Conservation (phyloP, 2,113 vertebrate genomes). For the Sander lucioperca region DNA sequence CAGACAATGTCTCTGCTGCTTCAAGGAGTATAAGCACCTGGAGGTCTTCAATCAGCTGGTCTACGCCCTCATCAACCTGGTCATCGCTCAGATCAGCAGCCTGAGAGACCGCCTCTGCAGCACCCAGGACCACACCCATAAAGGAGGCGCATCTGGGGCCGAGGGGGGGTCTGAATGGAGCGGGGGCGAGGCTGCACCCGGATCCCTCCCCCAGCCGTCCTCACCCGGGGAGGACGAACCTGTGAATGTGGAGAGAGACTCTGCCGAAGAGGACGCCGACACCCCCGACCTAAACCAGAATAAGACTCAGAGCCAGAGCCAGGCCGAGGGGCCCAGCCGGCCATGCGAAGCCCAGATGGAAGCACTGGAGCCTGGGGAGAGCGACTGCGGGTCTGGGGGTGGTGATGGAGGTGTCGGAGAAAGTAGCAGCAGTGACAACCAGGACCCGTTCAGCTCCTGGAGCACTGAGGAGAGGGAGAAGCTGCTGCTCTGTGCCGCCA, state of each 20-base stretch:
- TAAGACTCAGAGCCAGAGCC: constrained; percentile 47
- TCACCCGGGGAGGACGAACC: constrained; percentile 88
- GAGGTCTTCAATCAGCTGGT: constrained; percentile 99
- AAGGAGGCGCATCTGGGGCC: constrained; percentile 79
- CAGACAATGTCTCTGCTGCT: constrained; percentile 99
- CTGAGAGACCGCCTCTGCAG: constrained; percentile 85
- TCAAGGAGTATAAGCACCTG: constrained; percentile 99
- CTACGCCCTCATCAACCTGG: constrained; percentile 98
- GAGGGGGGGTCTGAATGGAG: constrained; percentile 87
- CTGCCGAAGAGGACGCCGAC: constrained; percentile 87
- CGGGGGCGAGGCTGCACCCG: constrained; percentile 61
- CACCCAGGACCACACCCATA: constrained; percentile 83
- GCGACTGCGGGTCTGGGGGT: constrained; percentile 65
- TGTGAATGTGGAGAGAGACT: constrained; percentile 92
- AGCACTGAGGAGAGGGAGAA: constrained; percentile 98
- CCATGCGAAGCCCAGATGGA: constrained; percentile 77
- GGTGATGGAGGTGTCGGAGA: constrained; percentile 71
- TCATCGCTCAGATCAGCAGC: constrained; percentile 92
- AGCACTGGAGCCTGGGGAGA: constrained; percentile 80
- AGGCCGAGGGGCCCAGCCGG: constrained; percentile 72
- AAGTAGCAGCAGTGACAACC: constrained; percentile 77
- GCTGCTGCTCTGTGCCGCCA: constrained; percentile 96
- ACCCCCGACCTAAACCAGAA: constrained; percentile 74
- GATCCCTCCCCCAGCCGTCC: constrained; percentile 81
- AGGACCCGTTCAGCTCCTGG: constrained; percentile 91